Evolutionary conservation across 2,113 vertebrate genomes (phyloP).

Genomic region (Limanda limanda): DNA sequence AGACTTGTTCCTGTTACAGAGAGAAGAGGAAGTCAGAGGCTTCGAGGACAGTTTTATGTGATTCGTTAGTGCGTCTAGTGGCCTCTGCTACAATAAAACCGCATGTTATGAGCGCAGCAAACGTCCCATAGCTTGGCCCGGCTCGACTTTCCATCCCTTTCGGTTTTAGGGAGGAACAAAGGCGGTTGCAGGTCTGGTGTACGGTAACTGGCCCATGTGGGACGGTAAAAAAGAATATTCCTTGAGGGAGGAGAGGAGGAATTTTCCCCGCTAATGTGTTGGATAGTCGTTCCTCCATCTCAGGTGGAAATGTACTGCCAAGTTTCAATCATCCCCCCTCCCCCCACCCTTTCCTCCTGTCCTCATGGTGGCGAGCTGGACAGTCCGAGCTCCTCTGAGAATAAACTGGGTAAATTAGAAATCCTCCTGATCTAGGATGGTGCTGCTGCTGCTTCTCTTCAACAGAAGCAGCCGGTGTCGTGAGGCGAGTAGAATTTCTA

Average conservation of each 20-base stretch:
- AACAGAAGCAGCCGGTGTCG: not conserved
- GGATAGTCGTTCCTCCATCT: slow-evolving; percentile 29
- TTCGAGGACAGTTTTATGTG: slow-evolving; percentile 48
- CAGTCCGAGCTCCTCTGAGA: not conserved
- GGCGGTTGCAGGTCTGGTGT: not conserved
- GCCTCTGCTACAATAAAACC: slow-evolving; percentile 39
- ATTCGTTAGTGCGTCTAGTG: slow-evolving; percentile 14
- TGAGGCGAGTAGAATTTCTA: slow-evolving; percentile 3
- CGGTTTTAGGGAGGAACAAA: slow-evolving; percentile 17
- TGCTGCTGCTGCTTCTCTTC: not conserved
- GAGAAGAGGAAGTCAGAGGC: slow-evolving; percentile 37
- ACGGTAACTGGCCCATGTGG: slow-evolving; percentile 44
- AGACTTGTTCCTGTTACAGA: slow-evolving; percentile 90
- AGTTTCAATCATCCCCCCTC: not conserved
- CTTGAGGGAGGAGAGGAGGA: slow-evolving; percentile 39
- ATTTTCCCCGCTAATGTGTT: slow-evolving; percentile 52
- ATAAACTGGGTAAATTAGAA: slow-evolving; percentile 20
- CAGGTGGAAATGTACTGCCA: slow-evolving; percentile 26
- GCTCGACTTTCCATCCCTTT: slow-evolving; percentile 26
- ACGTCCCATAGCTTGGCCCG: slow-evolving; percentile 15
- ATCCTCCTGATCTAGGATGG: not conserved
- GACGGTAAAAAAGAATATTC: slow-evolving; percentile 54
- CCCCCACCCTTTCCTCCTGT: not conserved
- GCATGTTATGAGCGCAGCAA: slow-evolving; percentile 26
- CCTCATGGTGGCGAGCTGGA: not conserved